phyloP scores from a whole-genome alignment of 2,888 invertebrate genomes.

The Neocrepidodera transversa region DNA sequence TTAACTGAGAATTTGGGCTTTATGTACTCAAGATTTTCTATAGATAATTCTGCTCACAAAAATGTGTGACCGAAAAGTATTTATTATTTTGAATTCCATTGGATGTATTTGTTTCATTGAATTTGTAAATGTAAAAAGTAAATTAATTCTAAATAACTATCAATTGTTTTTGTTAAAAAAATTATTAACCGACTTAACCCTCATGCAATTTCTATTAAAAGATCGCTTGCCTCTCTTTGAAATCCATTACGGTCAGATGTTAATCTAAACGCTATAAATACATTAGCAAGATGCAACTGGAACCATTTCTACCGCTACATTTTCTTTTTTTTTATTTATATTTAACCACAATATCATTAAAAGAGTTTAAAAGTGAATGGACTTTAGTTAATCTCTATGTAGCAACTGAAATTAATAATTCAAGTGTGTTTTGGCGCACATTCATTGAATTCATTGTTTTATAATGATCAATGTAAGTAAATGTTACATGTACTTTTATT shows the following conservation, averaged over 20 bases:
- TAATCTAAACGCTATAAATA: slow-evolving; percentile 2
- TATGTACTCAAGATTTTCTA: too few species aligned
- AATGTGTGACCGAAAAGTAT: too few species aligned
- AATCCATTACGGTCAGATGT: background rate
- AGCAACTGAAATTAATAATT: background rate
- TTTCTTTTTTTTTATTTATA: slow-evolving; percentile 6
- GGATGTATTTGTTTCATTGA: too few species aligned
- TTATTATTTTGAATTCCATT: too few species aligned
- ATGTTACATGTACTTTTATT: too few species aligned
- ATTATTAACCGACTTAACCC: too few species aligned
- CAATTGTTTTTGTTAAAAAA: too few species aligned
- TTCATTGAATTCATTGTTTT: background rate
- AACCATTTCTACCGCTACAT: background rate
- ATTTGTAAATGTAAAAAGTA: too few species aligned
- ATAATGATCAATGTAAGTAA: background rate
- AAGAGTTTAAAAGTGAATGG: slow-evolving; percentile 4
- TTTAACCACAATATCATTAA: slow-evolving; percentile 6
- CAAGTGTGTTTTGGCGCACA: background rate
- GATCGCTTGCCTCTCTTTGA: background rate
- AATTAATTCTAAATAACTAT: too few species aligned
- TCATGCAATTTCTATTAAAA: too few species aligned
- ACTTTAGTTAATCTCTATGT: background rate
- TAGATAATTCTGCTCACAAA: too few species aligned
- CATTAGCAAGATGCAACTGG: background rate
- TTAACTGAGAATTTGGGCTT: too few species aligned